These are phyloP conservation scores for Rafetus swinhoei DNA, from an alignment of 2,113 vertebrate genomes.

Conservation along the genomic window DNA sequence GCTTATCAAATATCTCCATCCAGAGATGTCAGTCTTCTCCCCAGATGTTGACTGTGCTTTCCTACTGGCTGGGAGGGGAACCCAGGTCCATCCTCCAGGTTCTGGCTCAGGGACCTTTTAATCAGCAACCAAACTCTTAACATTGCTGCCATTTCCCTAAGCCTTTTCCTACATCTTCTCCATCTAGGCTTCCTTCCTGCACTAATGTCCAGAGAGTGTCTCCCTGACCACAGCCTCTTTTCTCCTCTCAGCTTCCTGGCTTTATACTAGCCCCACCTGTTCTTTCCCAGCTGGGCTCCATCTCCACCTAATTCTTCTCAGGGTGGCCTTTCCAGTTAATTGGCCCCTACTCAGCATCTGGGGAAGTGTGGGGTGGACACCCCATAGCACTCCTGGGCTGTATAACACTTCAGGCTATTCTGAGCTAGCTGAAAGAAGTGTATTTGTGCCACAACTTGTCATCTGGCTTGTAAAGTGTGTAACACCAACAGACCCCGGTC, in stretches of 20 bases:
- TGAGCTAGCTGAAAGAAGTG: background rate
- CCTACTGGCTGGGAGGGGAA: background rate
- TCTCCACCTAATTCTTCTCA: background rate
- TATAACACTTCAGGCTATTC: background rate
- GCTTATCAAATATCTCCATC: too few species aligned
- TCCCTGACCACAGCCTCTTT: background rate
- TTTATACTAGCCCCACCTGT: background rate
- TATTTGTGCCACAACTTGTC: background rate
- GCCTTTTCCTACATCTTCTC: background rate
- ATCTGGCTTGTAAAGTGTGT: background rate
- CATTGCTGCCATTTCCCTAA: background rate
- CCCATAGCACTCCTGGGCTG: background rate
- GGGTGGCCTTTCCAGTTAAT: background rate
- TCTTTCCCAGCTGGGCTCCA: background rate
- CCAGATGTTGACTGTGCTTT: background rate
- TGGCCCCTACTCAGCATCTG: background rate
- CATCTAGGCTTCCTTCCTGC: background rate
- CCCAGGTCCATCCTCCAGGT: background rate
- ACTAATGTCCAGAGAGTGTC: background rate
- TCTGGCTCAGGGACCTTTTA: background rate
- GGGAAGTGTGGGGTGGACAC: background rate
- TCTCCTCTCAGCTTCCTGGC: background rate
- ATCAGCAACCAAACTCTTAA: background rate
- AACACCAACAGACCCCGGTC: too few species aligned
- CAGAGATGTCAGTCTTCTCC: background rate